Base-by-base conservation (phyloP, 1,140 invertebrate genomes). In the Zophobas atratus region DNA sequence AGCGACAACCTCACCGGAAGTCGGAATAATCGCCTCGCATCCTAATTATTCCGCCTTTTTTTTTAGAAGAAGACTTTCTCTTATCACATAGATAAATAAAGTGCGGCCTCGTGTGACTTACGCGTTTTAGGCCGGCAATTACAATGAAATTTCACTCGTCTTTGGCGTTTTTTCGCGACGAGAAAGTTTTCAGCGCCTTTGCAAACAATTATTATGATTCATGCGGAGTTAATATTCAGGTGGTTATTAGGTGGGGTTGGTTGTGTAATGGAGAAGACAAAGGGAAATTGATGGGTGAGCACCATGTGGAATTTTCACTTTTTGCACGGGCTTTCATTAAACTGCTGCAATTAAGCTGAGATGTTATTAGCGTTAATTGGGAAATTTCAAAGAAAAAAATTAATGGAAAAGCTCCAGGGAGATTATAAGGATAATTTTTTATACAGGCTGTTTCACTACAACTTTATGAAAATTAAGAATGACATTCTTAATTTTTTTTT, bases 21-120 rank as follows among this genome's bases (percentile, higher is more conserved):
- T 60, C 32, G 56, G 20, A 20, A 35, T 60, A 36, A 46, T 46
- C 43, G 43, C 3, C 43, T 36, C 56, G 35, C 5, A 60, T 60
- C 56, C 35, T 60, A 60, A 60, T 60, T 39, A 36, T 35, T 33
- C 56, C 56, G 35, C n/a, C 33, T 60, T 60, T 60, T 60, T 60
- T 55, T 55, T 55, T 33, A 46, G 43, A 46, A 4, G 43, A 34
- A 5, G 20, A 55, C 56, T 60, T 60, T 60, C 56, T 60, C 56
- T 60, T 20, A 20, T 20, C 20, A 20, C 20, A 20, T 20, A 20
- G 20, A 2, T 20, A 2, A 53, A 53, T 2, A 53, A 53, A 60
- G 38, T 8, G 56, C 35, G 56, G 8, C 8, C 8, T 33, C 56
- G 33, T 60, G 56, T 60, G 56, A 38, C 56, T 60, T 60, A 60